Conservation (phyloP, 2,113 vertebrate species). For the Bubalus kerabau region DNA sequence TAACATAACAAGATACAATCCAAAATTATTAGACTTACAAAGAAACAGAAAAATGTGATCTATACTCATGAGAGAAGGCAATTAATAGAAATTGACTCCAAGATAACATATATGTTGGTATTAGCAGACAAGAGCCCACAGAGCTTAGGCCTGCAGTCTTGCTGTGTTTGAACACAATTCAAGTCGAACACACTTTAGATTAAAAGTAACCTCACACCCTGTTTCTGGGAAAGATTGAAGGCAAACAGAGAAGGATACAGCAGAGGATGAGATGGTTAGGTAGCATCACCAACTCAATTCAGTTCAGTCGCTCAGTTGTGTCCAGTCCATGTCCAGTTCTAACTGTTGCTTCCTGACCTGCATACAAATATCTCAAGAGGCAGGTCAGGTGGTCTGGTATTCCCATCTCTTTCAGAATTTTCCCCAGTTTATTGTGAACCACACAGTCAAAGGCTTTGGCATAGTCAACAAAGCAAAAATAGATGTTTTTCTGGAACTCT, state of each 20-base stretch:
- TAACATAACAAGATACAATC: background rate
- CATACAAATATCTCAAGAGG: background rate
- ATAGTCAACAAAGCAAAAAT: background rate
- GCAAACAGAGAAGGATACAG: background rate
- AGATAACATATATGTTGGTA: background rate
- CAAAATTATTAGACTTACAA: background rate
- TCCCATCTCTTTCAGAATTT: background rate
- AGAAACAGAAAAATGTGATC: background rate
- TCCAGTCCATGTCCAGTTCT: background rate
- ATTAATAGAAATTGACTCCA: background rate
- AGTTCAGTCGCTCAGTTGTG: background rate
- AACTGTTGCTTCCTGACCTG: background rate
- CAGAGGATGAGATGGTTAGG: background rate
- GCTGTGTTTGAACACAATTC: conserved; percentile 63
- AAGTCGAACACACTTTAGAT: conserved; percentile 63
- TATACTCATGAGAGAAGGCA: background rate
- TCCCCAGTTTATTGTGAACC: background rate
- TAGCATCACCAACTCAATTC: background rate
- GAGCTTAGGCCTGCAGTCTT: conserved; percentile 40
- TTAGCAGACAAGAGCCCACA: conserved; percentile 5
- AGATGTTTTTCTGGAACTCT: background rate
- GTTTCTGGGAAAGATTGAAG: background rate
- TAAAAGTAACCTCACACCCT: conserved; percentile 69
- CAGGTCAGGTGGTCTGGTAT: background rate
- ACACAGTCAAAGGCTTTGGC: background rate